These are phyloP conservation scores for Polyommatus iphigenia DNA, from an alignment of 2,888 invertebrate species.

Conservation along the genomic window DNA sequence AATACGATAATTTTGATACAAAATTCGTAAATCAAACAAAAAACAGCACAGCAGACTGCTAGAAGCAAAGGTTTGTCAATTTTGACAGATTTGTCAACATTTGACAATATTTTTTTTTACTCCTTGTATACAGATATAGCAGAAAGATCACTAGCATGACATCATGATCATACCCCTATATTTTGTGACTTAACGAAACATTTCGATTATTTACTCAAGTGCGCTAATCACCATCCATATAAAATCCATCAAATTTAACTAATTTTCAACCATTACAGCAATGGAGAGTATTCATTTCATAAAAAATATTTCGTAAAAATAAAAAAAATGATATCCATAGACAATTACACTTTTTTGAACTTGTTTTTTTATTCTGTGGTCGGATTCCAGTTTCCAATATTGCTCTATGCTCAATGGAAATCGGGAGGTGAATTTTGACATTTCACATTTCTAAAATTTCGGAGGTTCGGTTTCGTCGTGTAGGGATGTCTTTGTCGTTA, in stretches of 20 bases:
- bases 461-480: slow-evolving; percentile 55
- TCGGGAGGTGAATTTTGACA: slow-evolving; percentile 44
- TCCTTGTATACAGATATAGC: not conserved
- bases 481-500: slow-evolving; percentile 57
- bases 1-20: not conserved
- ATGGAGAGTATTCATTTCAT: no score
- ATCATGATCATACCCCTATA: no score
- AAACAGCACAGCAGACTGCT: not conserved
- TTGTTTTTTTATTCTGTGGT: not conserved
- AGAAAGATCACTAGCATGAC: no score
- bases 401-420: slow-evolving; percentile 31
- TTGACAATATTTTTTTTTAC: not conserved
- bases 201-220: no score
- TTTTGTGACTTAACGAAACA: no score
- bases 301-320: not conserved
- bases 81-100: not conserved
- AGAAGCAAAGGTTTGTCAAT: not conserved
- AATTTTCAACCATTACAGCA: no score
- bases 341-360: not conserved
- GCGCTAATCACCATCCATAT: no score
- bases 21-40: not conserved
- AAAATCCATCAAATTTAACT: no score
- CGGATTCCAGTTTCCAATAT: slow-evolving; percentile 37
- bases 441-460: slow-evolving; percentile 54
- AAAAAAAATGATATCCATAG: not conserved